These are phyloP conservation scores for Stercorarius parasiticus DNA, from an alignment of 2,113 vertebrate species.

Conservation along the genomic window DNA sequence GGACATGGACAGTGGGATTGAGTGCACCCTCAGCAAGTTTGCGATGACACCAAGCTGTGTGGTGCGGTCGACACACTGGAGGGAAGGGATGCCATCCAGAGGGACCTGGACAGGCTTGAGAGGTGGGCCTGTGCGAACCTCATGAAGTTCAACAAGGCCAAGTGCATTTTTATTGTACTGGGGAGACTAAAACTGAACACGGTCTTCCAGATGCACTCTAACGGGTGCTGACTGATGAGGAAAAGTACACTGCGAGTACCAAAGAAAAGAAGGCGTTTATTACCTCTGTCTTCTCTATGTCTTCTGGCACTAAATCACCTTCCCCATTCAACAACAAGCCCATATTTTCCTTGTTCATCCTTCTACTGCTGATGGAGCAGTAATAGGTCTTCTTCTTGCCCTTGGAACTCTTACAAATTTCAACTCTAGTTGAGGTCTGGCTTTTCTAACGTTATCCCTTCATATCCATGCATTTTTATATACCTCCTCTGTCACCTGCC, in stretches of 20 bases:
- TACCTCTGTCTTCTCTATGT: neutral
- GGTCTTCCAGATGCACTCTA: neutral
- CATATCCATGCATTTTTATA: neutral
- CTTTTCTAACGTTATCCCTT: neutral
- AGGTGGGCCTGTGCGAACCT: too few species aligned
- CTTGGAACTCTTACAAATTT: neutral
- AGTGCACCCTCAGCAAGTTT: too few species aligned
- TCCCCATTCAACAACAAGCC: neutral
- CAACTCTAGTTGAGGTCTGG: neutral
- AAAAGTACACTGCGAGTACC: neutral
- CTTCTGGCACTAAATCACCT: neutral
- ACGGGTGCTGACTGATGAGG: neutral
- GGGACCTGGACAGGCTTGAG: too few species aligned
- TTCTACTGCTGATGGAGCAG: neutral
- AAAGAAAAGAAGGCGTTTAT: neutral
- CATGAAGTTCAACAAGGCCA: too few species aligned
- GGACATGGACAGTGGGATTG: too few species aligned
- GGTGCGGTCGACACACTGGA: too few species aligned
- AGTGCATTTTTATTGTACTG: neutral
- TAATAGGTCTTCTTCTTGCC: neutral
- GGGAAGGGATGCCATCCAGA: too few species aligned
- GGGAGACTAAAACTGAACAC: neutral
- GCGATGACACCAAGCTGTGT: too few species aligned
- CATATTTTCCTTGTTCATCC: neutral
- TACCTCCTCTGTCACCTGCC: neutral